These are phyloP conservation scores for Callyntrura sp. DNA, from an alignment of 2,888 invertebrate species.

Conservation along the genomic window DNA sequence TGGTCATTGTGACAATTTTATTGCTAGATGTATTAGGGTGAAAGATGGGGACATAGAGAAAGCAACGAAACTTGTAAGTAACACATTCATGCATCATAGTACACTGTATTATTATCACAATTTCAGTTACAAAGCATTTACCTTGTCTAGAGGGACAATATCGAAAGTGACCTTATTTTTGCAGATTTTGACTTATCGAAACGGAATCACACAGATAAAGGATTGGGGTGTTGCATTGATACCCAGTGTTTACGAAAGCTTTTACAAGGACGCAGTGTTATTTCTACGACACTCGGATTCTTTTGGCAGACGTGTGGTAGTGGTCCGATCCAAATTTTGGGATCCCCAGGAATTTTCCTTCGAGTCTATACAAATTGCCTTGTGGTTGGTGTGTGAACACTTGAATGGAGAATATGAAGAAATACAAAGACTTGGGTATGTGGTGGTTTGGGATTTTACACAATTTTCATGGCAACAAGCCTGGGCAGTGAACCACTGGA, in stretches of 20 bases:
- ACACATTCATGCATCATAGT: not conserved
- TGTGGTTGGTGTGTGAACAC: constrained; percentile 51
- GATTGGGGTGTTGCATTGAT: constrained; percentile 18
- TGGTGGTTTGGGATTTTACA: constrained; percentile 48
- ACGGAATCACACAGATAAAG: not conserved
- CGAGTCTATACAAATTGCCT: not conserved
- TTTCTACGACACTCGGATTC: constrained; percentile 17
- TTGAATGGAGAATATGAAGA: constrained; percentile 22
- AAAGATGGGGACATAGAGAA: constrained; percentile 54
- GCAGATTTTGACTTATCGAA: constrained; percentile 43
- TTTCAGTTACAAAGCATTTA: not conserved
- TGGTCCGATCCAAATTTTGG: constrained; percentile 37
- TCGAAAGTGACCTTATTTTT: not conserved
- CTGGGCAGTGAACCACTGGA: constrained; percentile 67
- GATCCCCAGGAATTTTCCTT: not conserved
- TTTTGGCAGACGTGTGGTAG: constrained; percentile 11
- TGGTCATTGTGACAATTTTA: constrained; percentile 16
- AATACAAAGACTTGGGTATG: constrained; percentile 31
- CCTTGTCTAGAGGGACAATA: not conserved
- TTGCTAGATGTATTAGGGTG: constrained; percentile 32
- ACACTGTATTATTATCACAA: not conserved
- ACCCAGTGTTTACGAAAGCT: not conserved
- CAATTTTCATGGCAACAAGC: constrained; percentile 52
- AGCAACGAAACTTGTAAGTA: constrained; percentile 47
- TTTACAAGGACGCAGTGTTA: not conserved